phyloP scores from a whole-genome alignment of 2,888 invertebrate genomes.

The Diadegma fenestrale region DNA sequence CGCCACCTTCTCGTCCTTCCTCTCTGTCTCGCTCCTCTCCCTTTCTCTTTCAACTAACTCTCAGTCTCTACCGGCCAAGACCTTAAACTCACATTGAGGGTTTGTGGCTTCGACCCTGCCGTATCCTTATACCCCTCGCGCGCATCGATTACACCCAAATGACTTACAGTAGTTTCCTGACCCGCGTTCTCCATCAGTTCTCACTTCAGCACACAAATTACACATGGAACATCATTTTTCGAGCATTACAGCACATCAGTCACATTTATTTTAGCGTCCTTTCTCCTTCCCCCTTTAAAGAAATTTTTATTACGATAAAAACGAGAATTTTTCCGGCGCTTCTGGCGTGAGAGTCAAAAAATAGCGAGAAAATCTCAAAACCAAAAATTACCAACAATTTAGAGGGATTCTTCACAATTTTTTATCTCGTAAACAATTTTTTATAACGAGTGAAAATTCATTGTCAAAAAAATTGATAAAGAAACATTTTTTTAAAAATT shows the following conservation, averaged over 20 bases:
- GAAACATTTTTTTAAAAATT: not conserved
- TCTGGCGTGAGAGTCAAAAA: too few relatives aligned
- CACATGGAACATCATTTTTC: not conserved
- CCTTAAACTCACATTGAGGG: conserved; percentile 82
- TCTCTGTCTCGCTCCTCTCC: conserved; percentile 19
- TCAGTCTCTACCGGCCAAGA: conserved; percentile 78
- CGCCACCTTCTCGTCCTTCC: conserved; percentile 65
- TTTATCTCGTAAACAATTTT: not conserved
- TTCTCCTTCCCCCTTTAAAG: not conserved
- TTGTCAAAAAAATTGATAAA: not conserved
- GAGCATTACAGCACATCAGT: not conserved
- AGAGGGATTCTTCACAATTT: not conserved
- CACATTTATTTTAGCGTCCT: not conserved
- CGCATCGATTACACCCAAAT: conserved; percentile 71
- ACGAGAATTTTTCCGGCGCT: not conserved
- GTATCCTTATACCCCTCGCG: conserved; percentile 54
- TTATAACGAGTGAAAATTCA: not conserved
- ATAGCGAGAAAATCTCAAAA: not conserved
- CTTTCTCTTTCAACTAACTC: conserved; percentile 29
- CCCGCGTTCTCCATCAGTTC: conserved; percentile 49
- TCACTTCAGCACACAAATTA: not conserved
- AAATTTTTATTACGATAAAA: not conserved
- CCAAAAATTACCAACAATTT: not conserved
- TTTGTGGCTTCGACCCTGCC: conserved; percentile 62
- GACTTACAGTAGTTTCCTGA: conserved; percentile 68